Evolutionary conservation across 2,888 invertebrate genomes (phyloP), one percentile per base, ranked within the genome.

Genomic region (Malacosoma neustria): DNA sequence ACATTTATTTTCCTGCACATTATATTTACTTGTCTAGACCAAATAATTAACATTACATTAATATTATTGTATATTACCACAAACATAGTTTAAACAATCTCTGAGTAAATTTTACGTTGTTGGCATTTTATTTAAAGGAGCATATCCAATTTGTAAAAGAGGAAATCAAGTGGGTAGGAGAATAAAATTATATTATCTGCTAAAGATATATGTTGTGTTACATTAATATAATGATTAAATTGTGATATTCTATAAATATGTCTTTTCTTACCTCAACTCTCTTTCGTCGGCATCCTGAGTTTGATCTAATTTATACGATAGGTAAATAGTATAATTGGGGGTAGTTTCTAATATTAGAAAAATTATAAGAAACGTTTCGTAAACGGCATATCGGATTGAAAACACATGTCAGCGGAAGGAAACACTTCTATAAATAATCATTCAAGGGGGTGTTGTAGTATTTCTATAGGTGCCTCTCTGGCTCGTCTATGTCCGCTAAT

Each of bases 171-270:
- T 56, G 63, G 56, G 51, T 61, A 66, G 61, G 49, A 62, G 53
- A 62, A 59, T 62, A 62, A 61, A 58, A 56, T 62, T 72, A 72
- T 70, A 68, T 77, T 77, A 74, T 72, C 69, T 69, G 72, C 70
- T 74, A 70, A 72, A 72, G 69, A 71, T 75, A 71, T 75, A 80
- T 79, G 75, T 80, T 77, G 76, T 81, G 79, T 81, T 81, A 74
- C 70, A 70, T 70, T 75, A 65, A 49, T 62, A 56, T 50, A 68
- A 73, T 72, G 57, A 81, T 79, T 80, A 77, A 82, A 82, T 80
- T 82, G 82, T 82, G 80, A 82, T 84, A 84, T 72, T 72, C 61
- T 65, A 76, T 48, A 49, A 52, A 52, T 39, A 45, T 46, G 45
- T 49, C 42, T 39, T 56, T 60, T 57, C 49, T 22, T 22, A 22